These are phyloP conservation scores for Cricetomys ansorgei DNA, from an alignment of 2,113 vertebrate genomes.

Conservation along the genomic window DNA sequence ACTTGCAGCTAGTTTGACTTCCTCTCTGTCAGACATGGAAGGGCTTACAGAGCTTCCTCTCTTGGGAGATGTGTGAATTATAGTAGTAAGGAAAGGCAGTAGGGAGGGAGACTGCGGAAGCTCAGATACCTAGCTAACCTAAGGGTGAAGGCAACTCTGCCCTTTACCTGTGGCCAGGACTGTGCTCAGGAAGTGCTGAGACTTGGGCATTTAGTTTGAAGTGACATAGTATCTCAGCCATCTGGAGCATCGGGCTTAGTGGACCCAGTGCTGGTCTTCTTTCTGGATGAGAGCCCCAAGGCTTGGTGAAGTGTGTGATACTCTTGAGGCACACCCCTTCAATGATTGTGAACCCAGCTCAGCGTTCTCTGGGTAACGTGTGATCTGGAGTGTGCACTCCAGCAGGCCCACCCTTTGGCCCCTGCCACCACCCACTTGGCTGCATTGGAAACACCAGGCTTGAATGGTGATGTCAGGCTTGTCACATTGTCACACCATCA, in stretches of 20 bases:
- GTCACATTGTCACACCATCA: background rate
- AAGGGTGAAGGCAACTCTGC: background rate
- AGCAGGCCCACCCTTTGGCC: background rate
- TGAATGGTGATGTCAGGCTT: conserved; percentile 28
- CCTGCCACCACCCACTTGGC: background rate
- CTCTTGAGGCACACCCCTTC: background rate
- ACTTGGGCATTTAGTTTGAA: rapidly evolving
- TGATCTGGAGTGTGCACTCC: background rate
- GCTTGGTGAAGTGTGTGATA: rapidly evolving
- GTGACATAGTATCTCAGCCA: background rate
- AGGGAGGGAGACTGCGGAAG: background rate
- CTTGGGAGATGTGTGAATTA: background rate
- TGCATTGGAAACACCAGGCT: background rate
- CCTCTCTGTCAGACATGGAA: background rate
- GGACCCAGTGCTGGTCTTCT: background rate
- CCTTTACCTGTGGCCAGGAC: background rate
- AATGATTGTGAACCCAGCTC: background rate
- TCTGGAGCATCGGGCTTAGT: background rate
- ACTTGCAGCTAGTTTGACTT: background rate
- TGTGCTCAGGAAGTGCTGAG: background rate
- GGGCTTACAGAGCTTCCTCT: background rate
- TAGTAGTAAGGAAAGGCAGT: background rate
- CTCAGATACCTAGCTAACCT: background rate
- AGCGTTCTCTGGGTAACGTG: rapidly evolving
- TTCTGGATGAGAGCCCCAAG: background rate